phyloP scores from a whole-genome alignment of 2,888 invertebrate genomes.

The Volucella bombylans region DNA sequence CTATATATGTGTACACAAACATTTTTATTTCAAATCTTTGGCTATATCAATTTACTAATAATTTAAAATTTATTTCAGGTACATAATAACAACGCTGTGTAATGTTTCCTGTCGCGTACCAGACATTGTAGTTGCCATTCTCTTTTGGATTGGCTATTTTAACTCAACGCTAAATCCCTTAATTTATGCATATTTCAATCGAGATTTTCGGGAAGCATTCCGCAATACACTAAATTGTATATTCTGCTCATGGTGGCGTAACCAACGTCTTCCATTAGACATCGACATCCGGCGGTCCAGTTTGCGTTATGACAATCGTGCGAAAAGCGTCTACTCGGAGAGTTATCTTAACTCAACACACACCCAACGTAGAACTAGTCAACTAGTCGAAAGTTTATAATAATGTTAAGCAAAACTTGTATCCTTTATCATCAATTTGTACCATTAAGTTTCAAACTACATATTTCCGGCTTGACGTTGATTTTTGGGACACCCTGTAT shows the following conservation, averaged over 20 bases:
- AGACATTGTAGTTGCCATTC: constrained; percentile 91
- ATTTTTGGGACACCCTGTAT: too few species aligned
- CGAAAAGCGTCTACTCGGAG: constrained; percentile 88
- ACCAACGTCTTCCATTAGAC: constrained; percentile 87
- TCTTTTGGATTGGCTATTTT: constrained; percentile 99
- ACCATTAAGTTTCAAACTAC: constrained; percentile 2
- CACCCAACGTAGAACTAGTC: constrained; percentile 89
- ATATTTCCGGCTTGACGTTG: constrained; percentile 6
- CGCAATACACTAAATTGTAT: constrained; percentile 94
- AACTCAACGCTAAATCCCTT: constrained; percentile 98
- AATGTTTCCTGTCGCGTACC: constrained; percentile 90
- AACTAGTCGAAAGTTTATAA: constrained; percentile 86
- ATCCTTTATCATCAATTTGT: constrained; percentile 23
- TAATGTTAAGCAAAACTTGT: constrained; percentile 75
- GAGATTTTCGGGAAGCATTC: constrained; percentile 98
- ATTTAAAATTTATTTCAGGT: constrained; percentile 81
- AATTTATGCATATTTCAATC: constrained; percentile 98
- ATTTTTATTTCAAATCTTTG: neutral
- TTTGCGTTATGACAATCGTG: constrained; percentile 88
- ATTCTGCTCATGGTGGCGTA: constrained; percentile 92
- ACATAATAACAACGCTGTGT: constrained; percentile 93
- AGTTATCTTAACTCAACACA: constrained; percentile 89
- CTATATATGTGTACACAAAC: neutral
- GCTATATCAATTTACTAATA: neutral
- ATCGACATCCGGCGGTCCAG: constrained; percentile 89